phyloP scores from a whole-genome alignment of 2,888 invertebrate species.

The Calliopum simillimum region DNA sequence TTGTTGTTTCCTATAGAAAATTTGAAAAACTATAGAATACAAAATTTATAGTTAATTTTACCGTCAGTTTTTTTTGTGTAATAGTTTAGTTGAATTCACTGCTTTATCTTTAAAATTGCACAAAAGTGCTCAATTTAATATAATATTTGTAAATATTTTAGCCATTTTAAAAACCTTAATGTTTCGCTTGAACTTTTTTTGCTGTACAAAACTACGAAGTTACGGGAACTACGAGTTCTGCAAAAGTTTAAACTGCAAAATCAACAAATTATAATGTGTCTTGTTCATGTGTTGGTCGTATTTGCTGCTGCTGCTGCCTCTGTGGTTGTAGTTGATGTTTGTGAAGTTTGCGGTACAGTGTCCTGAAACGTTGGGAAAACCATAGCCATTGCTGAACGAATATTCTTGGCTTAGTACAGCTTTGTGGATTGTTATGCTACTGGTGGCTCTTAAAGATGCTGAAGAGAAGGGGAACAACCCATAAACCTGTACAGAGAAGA shows the following conservation, averaged over 20 bases:
- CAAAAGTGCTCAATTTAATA: no score
- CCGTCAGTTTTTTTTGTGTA: no score
- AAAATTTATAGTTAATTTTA: no score
- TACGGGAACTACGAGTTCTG: no score
- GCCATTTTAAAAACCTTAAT: no score
- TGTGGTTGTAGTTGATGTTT: conserved; percentile 2
- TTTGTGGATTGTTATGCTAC: conserved; percentile 23
- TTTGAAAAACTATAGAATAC: no score
- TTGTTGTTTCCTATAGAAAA: no score
- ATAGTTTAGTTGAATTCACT: no score
- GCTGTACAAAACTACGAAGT: no score
- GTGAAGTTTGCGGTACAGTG: neutral
- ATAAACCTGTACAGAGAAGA: conserved; percentile 29
- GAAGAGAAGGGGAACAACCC: neutral
- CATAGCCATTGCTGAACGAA: neutral
- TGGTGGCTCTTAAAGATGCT: neutral
- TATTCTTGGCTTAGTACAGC: neutral
- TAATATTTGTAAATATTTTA: no score
- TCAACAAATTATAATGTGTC: conserved; percentile 58
- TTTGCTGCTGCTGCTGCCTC: conserved; percentile 18
- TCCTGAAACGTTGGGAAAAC: neutral
- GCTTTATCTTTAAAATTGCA: no score
- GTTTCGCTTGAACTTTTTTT: no score
- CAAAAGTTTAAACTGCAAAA: conserved; percentile 59
- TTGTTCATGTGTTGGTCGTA: conserved; percentile 42